Evolutionary conservation across 2,888 invertebrate species (phyloP).

Genomic region (Drosophila fulvimacula): DNA sequence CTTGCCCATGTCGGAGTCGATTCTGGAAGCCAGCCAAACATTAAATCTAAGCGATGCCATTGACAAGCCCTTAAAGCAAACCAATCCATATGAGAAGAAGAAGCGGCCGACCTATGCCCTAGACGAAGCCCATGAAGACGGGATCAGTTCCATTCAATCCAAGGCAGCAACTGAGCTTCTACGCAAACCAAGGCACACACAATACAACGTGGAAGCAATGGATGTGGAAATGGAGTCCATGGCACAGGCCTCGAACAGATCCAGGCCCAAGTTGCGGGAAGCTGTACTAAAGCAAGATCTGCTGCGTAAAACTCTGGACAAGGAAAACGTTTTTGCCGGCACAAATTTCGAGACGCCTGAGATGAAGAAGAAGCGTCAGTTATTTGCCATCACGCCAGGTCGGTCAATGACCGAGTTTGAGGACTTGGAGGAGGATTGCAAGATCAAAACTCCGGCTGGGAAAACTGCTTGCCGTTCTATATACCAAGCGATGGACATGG

Average conservation of each 20-base stretch:
- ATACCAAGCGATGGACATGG: constrained; percentile 19
- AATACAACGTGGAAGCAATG: background rate
- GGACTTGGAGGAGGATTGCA: constrained; percentile 47
- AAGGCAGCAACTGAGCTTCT: background rate
- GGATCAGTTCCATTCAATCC: constrained; percentile 7
- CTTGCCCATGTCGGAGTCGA: constrained; percentile 11
- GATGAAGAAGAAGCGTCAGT: constrained; percentile 19
- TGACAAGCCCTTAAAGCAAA: background rate
- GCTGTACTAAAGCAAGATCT: background rate
- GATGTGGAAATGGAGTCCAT: constrained; percentile 11
- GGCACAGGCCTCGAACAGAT: background rate
- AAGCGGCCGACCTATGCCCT: constrained; percentile 2
- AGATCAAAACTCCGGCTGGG: background rate
- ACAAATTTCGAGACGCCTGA: constrained; percentile 22
- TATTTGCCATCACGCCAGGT: constrained; percentile 56
- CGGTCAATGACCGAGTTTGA: constrained; percentile 67
- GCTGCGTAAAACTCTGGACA: constrained; percentile 4
- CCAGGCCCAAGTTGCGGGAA: background rate
- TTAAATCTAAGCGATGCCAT: constrained; percentile 17
- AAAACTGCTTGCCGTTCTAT: background rate
- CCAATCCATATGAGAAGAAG: background rate
- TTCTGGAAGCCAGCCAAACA: constrained; percentile 27
- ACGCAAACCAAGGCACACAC: constrained; percentile 3
- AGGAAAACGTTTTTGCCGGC: background rate
- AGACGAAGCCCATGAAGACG: constrained; percentile 9